Evolutionary conservation across 2,113 vertebrate genomes (phyloP), one percentile per base, ranked within the genome.

Genomic region (Pao palembangensis): DNA sequence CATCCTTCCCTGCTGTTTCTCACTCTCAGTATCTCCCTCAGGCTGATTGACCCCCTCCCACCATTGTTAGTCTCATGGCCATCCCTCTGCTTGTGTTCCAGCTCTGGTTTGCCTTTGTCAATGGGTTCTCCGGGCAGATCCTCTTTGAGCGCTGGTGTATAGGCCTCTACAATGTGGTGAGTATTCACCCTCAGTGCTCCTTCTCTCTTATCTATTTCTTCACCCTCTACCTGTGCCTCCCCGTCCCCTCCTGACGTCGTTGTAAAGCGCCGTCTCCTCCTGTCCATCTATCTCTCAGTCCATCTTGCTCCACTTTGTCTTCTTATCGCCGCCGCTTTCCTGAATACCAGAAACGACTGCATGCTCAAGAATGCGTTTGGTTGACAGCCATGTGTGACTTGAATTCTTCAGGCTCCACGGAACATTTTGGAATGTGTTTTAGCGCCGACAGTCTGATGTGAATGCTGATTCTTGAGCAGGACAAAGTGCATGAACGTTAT

Each of bases 31-130:
- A 3, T 3, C 11, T 1, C 48, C 64, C 67, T 73, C 55, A 65
- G 56, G 69, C 80, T 44, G 50, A 61, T 48, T 73, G 68, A 63
- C 58, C 53, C 54, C 52, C 63, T 1, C 1, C 46, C 53, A 61
- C 69, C 78, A 58, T 80, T 34, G 5, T 7, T 28, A 28, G 25
- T 44, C 42, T 61, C 64, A 38, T 80, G 63, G 63, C 67, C 82
- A 81, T 84, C 87, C 65, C 81, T 77, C 76, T 88, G 79, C 91
- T 85, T 85, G 90, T 84, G 87, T 62, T 90, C 90, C 91, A 98
- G 97, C 94, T 99, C 86, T 99, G 97, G 97, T 99, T 99, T 79
- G 96, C 97, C 72, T 98, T 99, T 60, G 94, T 98, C 79, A 99
- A 98, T 80, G 97, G 96, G 80, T 98, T 99, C 93, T 99, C 97